phyloP scores from a whole-genome alignment of 2,888 invertebrate species.

The Tipula unca region DNA sequence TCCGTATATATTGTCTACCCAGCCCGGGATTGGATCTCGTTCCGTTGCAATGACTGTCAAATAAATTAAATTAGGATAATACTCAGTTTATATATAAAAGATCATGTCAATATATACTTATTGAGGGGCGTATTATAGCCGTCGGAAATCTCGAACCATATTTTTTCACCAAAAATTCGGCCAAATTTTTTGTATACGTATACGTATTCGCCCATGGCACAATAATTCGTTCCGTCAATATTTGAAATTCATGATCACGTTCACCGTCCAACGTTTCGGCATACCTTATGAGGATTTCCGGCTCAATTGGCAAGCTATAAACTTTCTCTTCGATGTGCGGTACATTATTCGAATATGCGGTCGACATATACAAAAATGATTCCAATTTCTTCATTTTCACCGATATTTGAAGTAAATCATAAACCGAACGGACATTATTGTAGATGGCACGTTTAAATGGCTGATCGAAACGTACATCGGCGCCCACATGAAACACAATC shows the following conservation, averaged over 20 bases:
- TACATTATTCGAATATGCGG: slow-evolving; percentile 28
- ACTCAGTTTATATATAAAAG: not conserved
- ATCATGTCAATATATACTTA: slow-evolving; percentile 22
- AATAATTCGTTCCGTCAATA: slow-evolving; percentile 28
- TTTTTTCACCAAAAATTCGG: slow-evolving; percentile 29
- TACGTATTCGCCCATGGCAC: slow-evolving; percentile 31
- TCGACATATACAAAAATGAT: slow-evolving; percentile 31
- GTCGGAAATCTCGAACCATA: slow-evolving; percentile 27
- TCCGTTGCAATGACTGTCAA: slow-evolving; percentile 28
- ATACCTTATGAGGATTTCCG: slow-evolving; percentile 28
- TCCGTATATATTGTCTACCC: slow-evolving; percentile 29
- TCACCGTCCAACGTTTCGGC: slow-evolving; percentile 25
- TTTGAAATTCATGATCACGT: slow-evolving; percentile 23
- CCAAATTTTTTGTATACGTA: slow-evolving; percentile 29
- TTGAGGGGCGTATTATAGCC: slow-evolving; percentile 29
- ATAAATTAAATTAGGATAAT: not conserved
- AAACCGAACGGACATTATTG: slow-evolving; percentile 30
- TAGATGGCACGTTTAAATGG: slow-evolving; percentile 27
- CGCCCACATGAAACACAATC: slow-evolving; percentile 30
- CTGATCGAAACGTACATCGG: slow-evolving; percentile 31
- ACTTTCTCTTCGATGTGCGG: slow-evolving; percentile 28
- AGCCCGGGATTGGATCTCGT: slow-evolving; percentile 30
- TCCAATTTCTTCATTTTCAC: slow-evolving; percentile 28
- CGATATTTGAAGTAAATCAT: slow-evolving; percentile 28
- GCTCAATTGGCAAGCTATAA: slow-evolving; percentile 29